These are phyloP conservation scores for Macrosteles quadrilineatus DNA, from an alignment of 1,140 invertebrate genomes.

Conservation along the genomic window DNA sequence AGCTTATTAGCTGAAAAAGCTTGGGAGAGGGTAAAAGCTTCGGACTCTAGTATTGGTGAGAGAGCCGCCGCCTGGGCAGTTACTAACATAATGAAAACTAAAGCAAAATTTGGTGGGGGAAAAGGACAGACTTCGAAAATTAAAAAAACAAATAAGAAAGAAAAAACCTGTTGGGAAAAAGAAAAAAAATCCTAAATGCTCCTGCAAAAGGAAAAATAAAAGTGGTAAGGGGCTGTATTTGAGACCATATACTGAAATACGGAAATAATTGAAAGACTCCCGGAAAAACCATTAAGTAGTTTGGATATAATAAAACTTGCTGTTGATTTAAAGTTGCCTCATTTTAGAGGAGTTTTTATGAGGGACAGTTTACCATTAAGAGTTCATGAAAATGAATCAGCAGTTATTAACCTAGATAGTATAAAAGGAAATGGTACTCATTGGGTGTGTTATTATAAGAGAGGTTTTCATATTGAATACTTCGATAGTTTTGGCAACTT, in stretches of 20 bases:
- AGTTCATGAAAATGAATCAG: constrained; percentile 41
- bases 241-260: constrained; percentile 26
- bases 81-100: constrained; percentile 46
- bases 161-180: neutral
- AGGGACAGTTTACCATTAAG: constrained; percentile 33
- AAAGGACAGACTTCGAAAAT: neutral
- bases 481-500: constrained; percentile 28
- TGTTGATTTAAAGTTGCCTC: constrained; percentile 4
- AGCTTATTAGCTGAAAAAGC: constrained; percentile 47
- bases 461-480: constrained; percentile 19
- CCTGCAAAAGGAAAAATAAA: neutral
- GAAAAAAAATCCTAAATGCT: neutral
- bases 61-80: constrained; percentile 45
- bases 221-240: constrained; percentile 27
- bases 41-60: constrained; percentile 47
- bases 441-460: constrained; percentile 47
- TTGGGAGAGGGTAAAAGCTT: constrained; percentile 48
- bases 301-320: constrained; percentile 3
- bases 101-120: constrained; percentile 44
- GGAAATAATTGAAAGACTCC: neutral
- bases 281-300: constrained; percentile 25
- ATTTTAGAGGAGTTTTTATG: constrained; percentile 38
- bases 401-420: constrained; percentile 46
- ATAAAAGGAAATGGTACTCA: constrained; percentile 42
- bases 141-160: neutral